phyloP scores from a whole-genome alignment of 2,797 vertebrate species.

The Potorous gilbertii region DNA sequence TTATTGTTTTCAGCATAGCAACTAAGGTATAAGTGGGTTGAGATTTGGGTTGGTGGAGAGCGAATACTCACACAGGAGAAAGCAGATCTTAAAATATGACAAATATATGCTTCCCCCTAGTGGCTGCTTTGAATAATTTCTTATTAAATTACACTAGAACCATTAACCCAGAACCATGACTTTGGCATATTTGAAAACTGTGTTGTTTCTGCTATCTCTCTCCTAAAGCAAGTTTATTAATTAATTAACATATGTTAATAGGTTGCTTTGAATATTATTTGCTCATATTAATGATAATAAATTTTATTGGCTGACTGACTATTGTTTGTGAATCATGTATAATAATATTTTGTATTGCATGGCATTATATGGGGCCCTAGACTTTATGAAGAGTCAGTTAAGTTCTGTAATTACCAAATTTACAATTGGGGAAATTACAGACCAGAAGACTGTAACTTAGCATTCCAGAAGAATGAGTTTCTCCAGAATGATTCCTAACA shows the following conservation, averaged over 20 bases:
- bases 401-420: background rate
- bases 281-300: background rate
- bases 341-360: background rate
- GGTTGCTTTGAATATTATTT: background rate
- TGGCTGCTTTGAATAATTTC: background rate
- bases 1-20: background rate
- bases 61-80: background rate
- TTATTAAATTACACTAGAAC: background rate
- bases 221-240: too few relatives aligned
- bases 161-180: background rate
- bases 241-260: background rate
- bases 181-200: background rate
- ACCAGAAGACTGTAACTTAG: background rate
- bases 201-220: conserved; percentile 2
- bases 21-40: background rate
- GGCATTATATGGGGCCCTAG: background rate
- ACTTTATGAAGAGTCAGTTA: background rate
- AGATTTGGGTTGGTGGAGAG: background rate
- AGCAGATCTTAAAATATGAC: background rate
- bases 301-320: background rate
- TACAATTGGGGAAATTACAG: background rate
- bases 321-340: background rate
- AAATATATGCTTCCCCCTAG: background rate
- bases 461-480: background rate
- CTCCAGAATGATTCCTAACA: background rate